Conservation (phyloP, 2,888 invertebrate genomes). For the Apotomis betuletana region DNA sequence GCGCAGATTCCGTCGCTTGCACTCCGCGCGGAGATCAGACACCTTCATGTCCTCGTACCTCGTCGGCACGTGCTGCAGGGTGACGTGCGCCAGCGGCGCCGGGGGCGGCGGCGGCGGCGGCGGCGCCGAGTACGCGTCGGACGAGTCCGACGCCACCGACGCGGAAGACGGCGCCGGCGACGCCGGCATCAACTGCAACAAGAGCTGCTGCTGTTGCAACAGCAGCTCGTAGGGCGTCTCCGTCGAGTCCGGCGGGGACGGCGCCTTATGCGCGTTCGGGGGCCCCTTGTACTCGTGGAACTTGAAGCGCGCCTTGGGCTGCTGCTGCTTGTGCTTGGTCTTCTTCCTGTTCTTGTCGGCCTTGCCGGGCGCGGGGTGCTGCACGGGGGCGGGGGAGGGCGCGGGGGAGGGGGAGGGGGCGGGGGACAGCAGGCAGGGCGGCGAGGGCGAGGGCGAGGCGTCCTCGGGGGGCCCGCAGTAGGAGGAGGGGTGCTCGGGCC, state of each 20-base stretch:
- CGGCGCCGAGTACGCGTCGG: constrained; percentile 69
- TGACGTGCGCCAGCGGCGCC: constrained; percentile 65
- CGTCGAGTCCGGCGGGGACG: constrained; percentile 78
- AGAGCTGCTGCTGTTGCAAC: constrained; percentile 96
- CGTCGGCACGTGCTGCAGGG: constrained; percentile 66
- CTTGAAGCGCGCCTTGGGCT: constrained; percentile 88
- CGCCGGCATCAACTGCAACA: constrained; percentile 92
- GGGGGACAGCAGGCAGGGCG: constrained; percentile 82
- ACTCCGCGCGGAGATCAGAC: constrained; percentile 95
- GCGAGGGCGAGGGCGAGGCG: constrained; percentile 92
- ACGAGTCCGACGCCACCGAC: constrained; percentile 68
- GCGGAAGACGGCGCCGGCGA: constrained; percentile 79
- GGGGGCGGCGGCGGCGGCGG: constrained; percentile 81
- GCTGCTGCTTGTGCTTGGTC: constrained; percentile 88
- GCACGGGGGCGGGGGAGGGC: constrained; percentile 69
- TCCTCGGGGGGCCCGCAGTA: constrained; percentile 96
- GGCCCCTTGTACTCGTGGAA: constrained; percentile 96
- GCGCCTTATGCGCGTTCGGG: constrained; percentile 92
- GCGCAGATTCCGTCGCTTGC: constrained; percentile 96
- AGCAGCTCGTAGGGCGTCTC: constrained; percentile 96
- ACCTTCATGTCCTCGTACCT: constrained; percentile 97
- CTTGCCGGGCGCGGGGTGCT: constrained; percentile 85
- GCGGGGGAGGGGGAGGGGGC: constrained; percentile 70
- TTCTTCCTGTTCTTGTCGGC: constrained; percentile 91
- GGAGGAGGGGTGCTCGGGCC: constrained; percentile 93